Evolutionary conservation across 1,140 invertebrate species (phyloP).

Genomic region (Trichoplusia ni): DNA sequence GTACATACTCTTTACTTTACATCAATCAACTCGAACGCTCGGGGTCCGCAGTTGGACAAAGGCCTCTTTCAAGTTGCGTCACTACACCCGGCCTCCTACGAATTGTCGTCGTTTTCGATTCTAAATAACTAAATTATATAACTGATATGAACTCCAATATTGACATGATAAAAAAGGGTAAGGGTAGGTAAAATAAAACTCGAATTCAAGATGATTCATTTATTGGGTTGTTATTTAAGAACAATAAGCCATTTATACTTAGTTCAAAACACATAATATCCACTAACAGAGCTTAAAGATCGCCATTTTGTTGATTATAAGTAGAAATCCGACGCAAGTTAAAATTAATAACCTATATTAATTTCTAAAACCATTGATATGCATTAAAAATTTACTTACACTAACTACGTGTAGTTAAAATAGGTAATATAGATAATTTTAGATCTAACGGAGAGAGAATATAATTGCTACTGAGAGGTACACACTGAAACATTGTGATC

Average conservation of each 20-base stretch:
- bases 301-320: constrained; percentile 46
- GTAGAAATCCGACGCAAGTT: constrained; percentile 72
- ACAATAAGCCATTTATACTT: constrained; percentile 74
- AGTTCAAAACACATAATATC: constrained; percentile 64
- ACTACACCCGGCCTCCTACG: no score
- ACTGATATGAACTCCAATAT: no score
- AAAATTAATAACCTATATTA: constrained; percentile 54
- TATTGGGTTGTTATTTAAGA: constrained; percentile 72
- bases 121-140: no score
- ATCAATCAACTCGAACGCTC: no score
- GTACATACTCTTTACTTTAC: no score
- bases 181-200: constrained; percentile 41
- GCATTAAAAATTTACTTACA: constrained; percentile 37
- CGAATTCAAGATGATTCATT: constrained; percentile 71
- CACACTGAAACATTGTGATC: constrained; percentile 40
- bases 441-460: constrained; percentile 31
- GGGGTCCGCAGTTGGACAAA: no score
- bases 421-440: constrained; percentile 34
- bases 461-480: constrained; percentile 34
- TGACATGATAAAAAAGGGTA: no score
- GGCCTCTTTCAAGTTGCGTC: no score
- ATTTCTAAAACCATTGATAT: constrained; percentile 41
- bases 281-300: constrained; percentile 68
- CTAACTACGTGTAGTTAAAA: constrained; percentile 40
- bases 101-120: no score